Evolutionary conservation across 2,113 vertebrate genomes (phyloP).

Genomic region (Nibea albiflora): DNA sequence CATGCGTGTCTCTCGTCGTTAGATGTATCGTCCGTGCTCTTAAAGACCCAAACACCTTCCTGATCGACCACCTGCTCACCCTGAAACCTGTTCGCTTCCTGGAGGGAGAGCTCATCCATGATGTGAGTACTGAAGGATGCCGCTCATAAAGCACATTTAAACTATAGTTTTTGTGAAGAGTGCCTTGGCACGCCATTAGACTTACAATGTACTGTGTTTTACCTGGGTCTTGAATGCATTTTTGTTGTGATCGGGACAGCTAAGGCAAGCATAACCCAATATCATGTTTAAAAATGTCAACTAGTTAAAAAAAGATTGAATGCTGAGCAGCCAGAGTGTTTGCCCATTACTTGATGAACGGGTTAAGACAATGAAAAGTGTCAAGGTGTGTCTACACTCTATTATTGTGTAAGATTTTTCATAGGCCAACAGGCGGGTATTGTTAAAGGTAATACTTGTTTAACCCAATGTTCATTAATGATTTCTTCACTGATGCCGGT

Average conservation of each 20-base stretch:
- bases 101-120: constrained; percentile 98
- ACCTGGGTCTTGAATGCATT: neutral
- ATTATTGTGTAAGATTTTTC: neutral
- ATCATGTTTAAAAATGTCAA: neutral
- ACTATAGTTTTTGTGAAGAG: neutral
- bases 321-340: constrained; percentile 8
- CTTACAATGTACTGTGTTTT: neutral
- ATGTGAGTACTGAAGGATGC: constrained; percentile 87
- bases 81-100: constrained; percentile 98
- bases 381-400: neutral
- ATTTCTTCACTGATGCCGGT: neutral
- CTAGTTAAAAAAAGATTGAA: neutral
- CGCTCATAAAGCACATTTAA: neutral
- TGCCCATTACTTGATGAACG: neutral
- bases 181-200: neutral
- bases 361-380: neutral
- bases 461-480: neutral
- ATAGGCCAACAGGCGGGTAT: neutral
- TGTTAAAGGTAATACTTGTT: neutral
- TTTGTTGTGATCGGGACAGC: neutral
- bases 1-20: constrained; percentile 28
- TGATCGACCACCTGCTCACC: constrained; percentile 97
- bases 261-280: neutral
- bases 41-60: constrained; percentile 96
- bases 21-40: constrained; percentile 97